Percentiles rank a stretch among this genome's conserved stretches.
Conservation (phyloP, 2,797 vertebrate genomes). For the Thalassophryne amazonica region DNA sequence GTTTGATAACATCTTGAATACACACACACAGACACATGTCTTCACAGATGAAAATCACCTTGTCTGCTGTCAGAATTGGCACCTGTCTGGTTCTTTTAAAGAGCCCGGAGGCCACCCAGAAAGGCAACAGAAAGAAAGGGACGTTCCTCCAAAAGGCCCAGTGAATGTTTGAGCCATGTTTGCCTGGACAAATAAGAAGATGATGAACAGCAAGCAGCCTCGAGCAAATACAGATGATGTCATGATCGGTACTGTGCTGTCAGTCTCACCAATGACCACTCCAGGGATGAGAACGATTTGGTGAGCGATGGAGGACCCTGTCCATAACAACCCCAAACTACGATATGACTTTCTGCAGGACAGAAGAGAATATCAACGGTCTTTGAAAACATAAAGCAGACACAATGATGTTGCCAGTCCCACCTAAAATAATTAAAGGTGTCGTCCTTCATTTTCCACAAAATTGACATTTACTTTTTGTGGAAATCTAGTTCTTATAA, state of each 20-base stretch:
- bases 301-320: slow-evolving; percentile 85
- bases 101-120: slow-evolving; percentile 81
- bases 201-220: neutral
- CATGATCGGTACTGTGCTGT: neutral
- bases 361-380: neutral
- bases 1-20: neutral
- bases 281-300: slow-evolving; percentile 85
- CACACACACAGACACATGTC: neutral
- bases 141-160: slow-evolving; percentile 83
- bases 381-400: neutral
- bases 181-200: slow-evolving; percentile 74
- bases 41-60: slow-evolving; percentile 64
- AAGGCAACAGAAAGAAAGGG: slow-evolving; percentile 78
- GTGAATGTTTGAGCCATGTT: slow-evolving; percentile 84
- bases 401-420: too few species aligned
- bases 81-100: slow-evolving; percentile 70
- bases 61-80: slow-evolving; percentile 65
- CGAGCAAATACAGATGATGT: neutral
- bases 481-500: too few species aligned
- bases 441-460: too few species aligned
- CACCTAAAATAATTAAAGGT: too few species aligned
- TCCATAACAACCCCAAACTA: slow-evolving; percentile 85
- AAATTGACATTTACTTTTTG: too few species aligned
- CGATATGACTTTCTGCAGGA: slow-evolving; percentile 84
- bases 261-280: slow-evolving; percentile 81